Conservation (phyloP, 2,113 vertebrate species). For the Rhinichthys klamathensis region DNA sequence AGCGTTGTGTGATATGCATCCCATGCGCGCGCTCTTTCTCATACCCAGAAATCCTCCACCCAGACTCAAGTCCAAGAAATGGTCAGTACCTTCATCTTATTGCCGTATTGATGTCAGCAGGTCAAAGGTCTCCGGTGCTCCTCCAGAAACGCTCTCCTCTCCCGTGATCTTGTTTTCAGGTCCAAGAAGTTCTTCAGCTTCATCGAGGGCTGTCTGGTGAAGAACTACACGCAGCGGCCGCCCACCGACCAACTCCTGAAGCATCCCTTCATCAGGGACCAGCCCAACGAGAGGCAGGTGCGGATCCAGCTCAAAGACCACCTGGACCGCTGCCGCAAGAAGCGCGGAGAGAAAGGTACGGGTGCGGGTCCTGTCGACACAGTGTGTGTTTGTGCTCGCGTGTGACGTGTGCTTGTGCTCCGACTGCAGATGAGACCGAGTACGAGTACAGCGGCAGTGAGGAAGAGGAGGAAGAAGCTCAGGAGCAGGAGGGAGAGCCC, state of each 20-base stretch:
- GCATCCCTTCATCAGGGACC: conserved; percentile 97
- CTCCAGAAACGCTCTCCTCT: too few relatives aligned
- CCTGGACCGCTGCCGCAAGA: conserved; percentile 98
- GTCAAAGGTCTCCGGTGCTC: too few relatives aligned
- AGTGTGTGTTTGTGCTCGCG: not conserved
- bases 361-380: conserved; percentile 71
- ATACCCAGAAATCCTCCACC: conserved; percentile 98
- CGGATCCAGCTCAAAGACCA: conserved; percentile 99
- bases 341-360: conserved; percentile 96
- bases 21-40: conserved; percentile 99
- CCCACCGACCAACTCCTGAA: conserved; percentile 96
- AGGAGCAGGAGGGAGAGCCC: conserved; percentile 97
- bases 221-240: conserved; percentile 96
- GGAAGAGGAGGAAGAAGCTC: conserved; percentile 96
- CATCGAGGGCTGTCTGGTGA: conserved; percentile 98
- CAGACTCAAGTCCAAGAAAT: conserved; percentile 99
- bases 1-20: conserved; percentile 99
- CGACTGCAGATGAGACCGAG: conserved; percentile 90
- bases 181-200: conserved; percentile 99
- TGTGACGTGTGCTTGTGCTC: not conserved
- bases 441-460: conserved; percentile 99
- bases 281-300: conserved; percentile 98
- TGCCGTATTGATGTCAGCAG: too few relatives aligned
- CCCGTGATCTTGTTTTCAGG: conserved; percentile 70
- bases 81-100: conserved; percentile 76